Percentiles rank a stretch among this genome's conserved stretches.
Evolutionary conservation across 2,888 invertebrate genomes (phyloP).

Genomic region (Sarcophaga variegata): DNA sequence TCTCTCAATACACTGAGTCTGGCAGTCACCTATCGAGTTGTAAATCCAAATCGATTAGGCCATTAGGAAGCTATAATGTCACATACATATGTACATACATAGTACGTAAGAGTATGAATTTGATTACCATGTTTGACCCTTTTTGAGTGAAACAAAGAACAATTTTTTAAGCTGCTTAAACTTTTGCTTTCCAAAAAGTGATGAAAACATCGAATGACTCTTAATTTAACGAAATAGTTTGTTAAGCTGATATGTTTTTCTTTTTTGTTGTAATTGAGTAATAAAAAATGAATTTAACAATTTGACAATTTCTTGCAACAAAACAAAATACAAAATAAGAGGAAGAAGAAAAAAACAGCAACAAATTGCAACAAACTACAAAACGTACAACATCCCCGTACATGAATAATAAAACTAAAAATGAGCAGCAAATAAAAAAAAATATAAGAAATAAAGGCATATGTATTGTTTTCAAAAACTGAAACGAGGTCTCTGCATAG

Average conservation of each 20-base stretch:
- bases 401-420: conserved; percentile 41
- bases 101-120: no score
- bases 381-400: conserved; percentile 17
- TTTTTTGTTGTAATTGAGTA: no score
- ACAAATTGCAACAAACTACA: conserved; percentile 24
- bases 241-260: not conserved
- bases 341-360: not conserved
- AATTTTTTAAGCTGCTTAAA: no score
- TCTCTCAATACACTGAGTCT: no score
- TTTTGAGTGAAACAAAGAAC: no score
- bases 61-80: no score
- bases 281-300: conserved; percentile 11
- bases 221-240: conserved; percentile 54
- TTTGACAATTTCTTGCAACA: conserved; percentile 54
- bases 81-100: no score
- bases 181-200: no score
- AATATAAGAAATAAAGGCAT: conserved; percentile 39
- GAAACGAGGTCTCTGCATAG: conserved; percentile 62
- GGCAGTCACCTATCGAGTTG: no score
- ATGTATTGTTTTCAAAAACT: conserved; percentile 48
- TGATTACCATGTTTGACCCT: no score
- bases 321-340: not conserved
- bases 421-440: conserved; percentile 41
- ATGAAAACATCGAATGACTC: conserved; percentile 16
- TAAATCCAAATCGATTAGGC: no score